Conservation (phyloP, 2,797 vertebrate species). For the Pogonophryne albipinna region DNA sequence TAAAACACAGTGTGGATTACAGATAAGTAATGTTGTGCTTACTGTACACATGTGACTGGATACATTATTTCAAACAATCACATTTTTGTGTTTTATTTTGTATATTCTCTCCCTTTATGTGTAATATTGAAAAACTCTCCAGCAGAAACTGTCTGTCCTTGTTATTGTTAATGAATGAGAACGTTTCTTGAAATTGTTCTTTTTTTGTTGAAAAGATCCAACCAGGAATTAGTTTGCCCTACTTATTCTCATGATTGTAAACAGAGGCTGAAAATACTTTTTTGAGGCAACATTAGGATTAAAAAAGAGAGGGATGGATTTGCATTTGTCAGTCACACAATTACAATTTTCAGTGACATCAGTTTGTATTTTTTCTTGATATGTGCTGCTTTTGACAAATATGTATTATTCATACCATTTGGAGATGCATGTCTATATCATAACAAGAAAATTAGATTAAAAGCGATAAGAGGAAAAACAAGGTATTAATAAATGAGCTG, state of each 20-base stretch:
- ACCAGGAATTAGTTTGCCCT: slow-evolving; percentile 20
- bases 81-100: slow-evolving; percentile 23
- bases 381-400: slow-evolving; percentile 78
- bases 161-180: slow-evolving; percentile 6
- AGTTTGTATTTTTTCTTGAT: slow-evolving; percentile 64
- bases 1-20: slow-evolving; percentile 53
- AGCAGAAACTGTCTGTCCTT: slow-evolving; percentile 5
- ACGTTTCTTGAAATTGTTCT: slow-evolving; percentile 18
- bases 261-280: slow-evolving; percentile 29
- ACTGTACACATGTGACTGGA: slow-evolving; percentile 62
- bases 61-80: slow-evolving; percentile 51
- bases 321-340: slow-evolving; percentile 49
- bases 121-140: slow-evolving; percentile 21
- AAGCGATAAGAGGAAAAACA: slow-evolving; percentile 2
- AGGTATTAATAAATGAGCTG: slow-evolving; percentile 44
- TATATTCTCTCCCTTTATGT: slow-evolving; percentile 24
- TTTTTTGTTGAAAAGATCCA: slow-evolving; percentile 24
- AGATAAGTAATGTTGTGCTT: slow-evolving; percentile 61
- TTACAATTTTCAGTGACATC: slow-evolving; percentile 45
- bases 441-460: slow-evolving; percentile 39
- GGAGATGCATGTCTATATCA: slow-evolving; percentile 13
- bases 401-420: slow-evolving; percentile 61
- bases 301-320: slow-evolving; percentile 32
- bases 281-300: slow-evolving; percentile 36
- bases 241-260: slow-evolving; percentile 23